Evolutionary conservation across 2,113 vertebrate genomes (phyloP), one percentile per base, ranked within the genome.

Genomic region (Oxyruncus cristatus): DNA sequence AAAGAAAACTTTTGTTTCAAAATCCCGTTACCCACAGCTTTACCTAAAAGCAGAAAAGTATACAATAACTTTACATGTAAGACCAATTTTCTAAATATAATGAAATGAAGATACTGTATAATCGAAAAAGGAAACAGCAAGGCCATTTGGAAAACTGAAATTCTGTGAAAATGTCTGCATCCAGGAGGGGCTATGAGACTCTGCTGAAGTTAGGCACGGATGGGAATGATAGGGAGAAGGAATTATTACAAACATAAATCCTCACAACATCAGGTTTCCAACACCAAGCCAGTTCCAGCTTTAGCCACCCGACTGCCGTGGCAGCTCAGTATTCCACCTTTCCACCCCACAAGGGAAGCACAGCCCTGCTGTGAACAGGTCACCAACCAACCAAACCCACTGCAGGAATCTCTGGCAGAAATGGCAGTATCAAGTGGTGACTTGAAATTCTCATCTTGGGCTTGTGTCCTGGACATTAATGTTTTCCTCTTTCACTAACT

Each of bases 51-150:
- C 22, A 72, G 53, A 21, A 63, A 68, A 32, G 7, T 47, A 21
- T 17, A 42, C 15, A 32, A 10, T n/a, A 50, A 14, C 17, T 42
- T 62, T 76, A 27, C 17, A 47, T 9, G 10, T 4, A 66, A 66
- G 22, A 41, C 19, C 17, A 12, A 21, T 52, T 72, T 72, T 42
- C n/a, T 72, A 85, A 62, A 35, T 39, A 37, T 8, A 44, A 44
- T 0, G 0, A 84, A 49, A 8, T 35, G 16, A 77, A 62, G 13
- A 28, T 32, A 41, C 5, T 13, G 37, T 5, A 27, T 6, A 50
- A 46, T 2, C 23, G 20, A 62, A 77, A 56, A 82, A 63, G 42
- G 5, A 75, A 88, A 58, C 1, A 3, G 24, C 30, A 85, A 68
- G 11, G 5, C 33, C 5, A 9, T 42, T 42, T 35, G 14, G 28